phyloP scores from a whole-genome alignment of 2,113 vertebrate genomes.

The Phyllostomus discolor region DNA sequence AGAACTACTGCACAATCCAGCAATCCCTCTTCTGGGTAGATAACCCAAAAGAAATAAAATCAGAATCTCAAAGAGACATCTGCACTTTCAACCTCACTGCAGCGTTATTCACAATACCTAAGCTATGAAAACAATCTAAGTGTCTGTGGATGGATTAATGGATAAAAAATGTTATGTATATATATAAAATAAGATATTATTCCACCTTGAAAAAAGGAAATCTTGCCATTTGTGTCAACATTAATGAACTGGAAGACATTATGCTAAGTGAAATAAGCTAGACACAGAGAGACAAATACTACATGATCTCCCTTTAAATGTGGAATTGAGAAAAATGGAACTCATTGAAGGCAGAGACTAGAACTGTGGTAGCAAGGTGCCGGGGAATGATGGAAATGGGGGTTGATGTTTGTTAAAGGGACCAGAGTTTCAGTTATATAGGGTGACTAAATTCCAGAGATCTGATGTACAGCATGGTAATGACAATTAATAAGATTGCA shows the following conservation, averaged over 20 bases:
- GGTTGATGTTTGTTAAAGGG: background rate
- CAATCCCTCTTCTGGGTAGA: background rate
- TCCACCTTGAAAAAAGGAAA: background rate
- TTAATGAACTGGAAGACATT: background rate
- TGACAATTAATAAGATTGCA: background rate
- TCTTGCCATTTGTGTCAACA: background rate
- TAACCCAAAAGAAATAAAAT: background rate
- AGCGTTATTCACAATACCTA: background rate
- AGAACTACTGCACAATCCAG: background rate
- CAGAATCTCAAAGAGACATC: background rate
- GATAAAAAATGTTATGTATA: background rate
- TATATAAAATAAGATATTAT: background rate
- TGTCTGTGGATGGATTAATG: background rate
- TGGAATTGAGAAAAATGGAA: background rate
- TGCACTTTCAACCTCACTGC: background rate
- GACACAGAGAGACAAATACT: background rate
- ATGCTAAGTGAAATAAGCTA: background rate
- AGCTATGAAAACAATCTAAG: background rate
- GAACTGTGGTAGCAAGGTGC: background rate
- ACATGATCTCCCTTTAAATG: background rate
- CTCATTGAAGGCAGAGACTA: background rate
- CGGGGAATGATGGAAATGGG: background rate
- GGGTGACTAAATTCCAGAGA: background rate
- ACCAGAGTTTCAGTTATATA: background rate
- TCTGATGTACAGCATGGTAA: background rate